A percentile compares a stretch with the other conserved stretches of the same genome.
phyloP scores from a whole-genome alignment of 2,888 invertebrate species.

The Liopterus haemorrhoidalis region DNA sequence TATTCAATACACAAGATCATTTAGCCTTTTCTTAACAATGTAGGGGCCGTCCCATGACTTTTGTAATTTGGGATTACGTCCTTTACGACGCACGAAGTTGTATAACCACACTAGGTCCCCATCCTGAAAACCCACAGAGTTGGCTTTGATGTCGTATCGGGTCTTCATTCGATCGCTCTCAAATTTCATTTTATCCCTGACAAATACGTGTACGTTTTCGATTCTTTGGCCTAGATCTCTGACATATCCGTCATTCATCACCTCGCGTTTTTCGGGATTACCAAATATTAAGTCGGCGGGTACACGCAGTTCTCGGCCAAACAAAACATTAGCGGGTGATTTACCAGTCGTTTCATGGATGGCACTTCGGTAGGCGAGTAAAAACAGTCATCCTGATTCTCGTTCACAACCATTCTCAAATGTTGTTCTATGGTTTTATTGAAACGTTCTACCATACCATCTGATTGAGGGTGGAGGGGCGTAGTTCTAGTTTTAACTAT shows the following conservation, averaged over 20 bases:
- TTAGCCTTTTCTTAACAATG: too few species aligned
- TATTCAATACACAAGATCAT: too few species aligned
- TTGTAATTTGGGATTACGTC: too few species aligned
- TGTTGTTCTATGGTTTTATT: slow-evolving; percentile 1
- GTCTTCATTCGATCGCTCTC: slow-evolving; percentile 21
- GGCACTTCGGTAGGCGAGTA: slow-evolving; percentile 15
- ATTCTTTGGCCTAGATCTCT: slow-evolving; percentile 4
- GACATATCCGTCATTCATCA: background rate
- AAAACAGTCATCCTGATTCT: slow-evolving; percentile 13
- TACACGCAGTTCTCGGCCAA: slow-evolving; percentile 2
- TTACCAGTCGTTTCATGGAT: slow-evolving; percentile 12
- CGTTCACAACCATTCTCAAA: background rate
- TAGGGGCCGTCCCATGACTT: too few species aligned
- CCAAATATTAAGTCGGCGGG: slow-evolving; percentile 3
- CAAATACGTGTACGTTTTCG: background rate
- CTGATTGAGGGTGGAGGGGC: background rate
- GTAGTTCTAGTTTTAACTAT: slow-evolving; percentile 4
- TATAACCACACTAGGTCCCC: too few species aligned
- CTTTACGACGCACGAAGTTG: too few species aligned
- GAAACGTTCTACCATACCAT: background rate
- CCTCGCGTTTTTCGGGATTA: background rate
- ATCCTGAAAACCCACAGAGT: slow-evolving; percentile 18
- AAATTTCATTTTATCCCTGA: slow-evolving; percentile 8
- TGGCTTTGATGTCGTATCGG: slow-evolving; percentile 18
- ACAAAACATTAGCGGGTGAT: slow-evolving; percentile 4